phyloP scores from a whole-genome alignment of 2,888 invertebrate genomes.

The Meteorus colon region DNA sequence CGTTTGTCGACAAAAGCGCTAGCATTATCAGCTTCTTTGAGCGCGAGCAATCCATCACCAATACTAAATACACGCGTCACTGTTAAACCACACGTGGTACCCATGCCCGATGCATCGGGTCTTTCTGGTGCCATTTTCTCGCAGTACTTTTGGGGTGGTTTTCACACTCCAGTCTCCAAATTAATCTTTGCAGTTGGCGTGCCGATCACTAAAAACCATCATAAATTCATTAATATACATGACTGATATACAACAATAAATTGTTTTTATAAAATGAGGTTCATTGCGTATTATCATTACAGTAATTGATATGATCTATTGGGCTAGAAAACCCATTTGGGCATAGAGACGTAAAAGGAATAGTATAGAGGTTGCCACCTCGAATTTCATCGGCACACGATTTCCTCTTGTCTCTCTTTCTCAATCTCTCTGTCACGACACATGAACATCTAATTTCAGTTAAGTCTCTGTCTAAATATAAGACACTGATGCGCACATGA shows the following conservation, averaged over 20 bases:
- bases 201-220: conserved; percentile 21
- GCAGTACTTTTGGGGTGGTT: neutral
- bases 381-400: conserved; percentile 47
- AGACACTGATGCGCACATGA: conserved; percentile 52
- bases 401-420: conserved; percentile 26
- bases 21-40: conserved; percentile 60
- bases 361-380: conserved; percentile 44
- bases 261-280: neutral
- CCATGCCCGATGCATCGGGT: conserved; percentile 66
- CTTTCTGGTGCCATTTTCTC: conserved; percentile 69
- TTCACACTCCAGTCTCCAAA: neutral
- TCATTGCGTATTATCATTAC: neutral
- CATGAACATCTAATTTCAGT: conserved; percentile 54
- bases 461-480: conserved; percentile 54
- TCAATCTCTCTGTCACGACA: conserved; percentile 16
- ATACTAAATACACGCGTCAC: conserved; percentile 61
- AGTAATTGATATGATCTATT: neutral
- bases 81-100: conserved; percentile 60
- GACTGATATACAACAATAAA: neutral
- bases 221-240: neutral
- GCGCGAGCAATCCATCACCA: conserved; percentile 58
- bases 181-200: conserved; percentile 28
- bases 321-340: neutral
- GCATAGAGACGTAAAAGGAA: conserved; percentile 24
- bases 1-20: conserved; percentile 45